Base-by-base conservation (phyloP, 2,113 vertebrate species). In the Cervus canadensis region DNA sequence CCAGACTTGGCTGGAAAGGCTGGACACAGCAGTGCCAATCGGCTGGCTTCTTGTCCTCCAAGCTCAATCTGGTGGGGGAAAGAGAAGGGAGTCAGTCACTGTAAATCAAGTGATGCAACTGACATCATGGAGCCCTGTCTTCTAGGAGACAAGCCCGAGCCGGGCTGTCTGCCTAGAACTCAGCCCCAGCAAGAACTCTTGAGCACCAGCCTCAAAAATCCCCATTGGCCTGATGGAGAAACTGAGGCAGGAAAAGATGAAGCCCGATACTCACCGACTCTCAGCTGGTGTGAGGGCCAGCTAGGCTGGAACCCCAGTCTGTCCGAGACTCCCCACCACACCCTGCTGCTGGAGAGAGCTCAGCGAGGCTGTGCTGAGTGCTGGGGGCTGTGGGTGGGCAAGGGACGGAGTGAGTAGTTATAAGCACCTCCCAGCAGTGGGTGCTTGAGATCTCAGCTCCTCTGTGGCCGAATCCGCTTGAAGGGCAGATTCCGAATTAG, bases 401-500 rank as follows among this genome's bases (percentile, higher is more conserved):
- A 93, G 87, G 94, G 86, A 91, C 5, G 79, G 93, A 95, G 89
- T 96, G 97, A 96, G 95, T 85, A 94, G 90, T 74, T 96, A 83
- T 60, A 96, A 96, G 98, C 97, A 95, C 96, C 97, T 98, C 97
- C 96, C 97, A 88, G 76, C 57, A n/a, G 89, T 83, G 52, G 45
- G 89, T 83, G 52, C 91, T 96, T 95, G 97, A 97, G 96, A 91
- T 96, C 86, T 74, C 86, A 62, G 95, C 96, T 96, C 86, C 95
- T 97, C 97, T 83, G 83, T 97, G 97, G 96, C 93, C 96, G 97
- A 98, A 97, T 98, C 97, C 93, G 60, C 92, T 91, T 97, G 98
- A 97, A 98, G 97, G 97, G 95, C 95, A 97, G 96, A 87, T 91
- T 97, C 93, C 87, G 87, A 98, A 96, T 97, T 97, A 92, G 96